Base-by-base conservation (phyloP, 2,113 vertebrate genomes). In the Ptilonorhynchus violaceus region DNA sequence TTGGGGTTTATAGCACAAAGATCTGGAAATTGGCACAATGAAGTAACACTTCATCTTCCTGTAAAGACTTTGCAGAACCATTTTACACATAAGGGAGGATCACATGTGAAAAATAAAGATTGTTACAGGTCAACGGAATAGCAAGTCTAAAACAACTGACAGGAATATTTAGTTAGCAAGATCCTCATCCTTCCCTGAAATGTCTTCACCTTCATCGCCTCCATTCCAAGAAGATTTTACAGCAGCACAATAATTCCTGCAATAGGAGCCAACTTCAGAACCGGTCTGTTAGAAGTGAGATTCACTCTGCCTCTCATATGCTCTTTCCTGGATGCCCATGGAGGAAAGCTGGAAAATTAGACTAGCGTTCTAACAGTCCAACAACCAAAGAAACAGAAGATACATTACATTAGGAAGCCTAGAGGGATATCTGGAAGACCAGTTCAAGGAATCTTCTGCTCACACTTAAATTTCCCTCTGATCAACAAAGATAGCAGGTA, bases 91-190 rank as follows among this genome's bases (percentile, higher is more conserved):
- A 64, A 69, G 7, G 21, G 25, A 21, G 9, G 3, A 70, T n/a
- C 42, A 21, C 4, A 33, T 17, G 13, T 28, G 2, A 74, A 92
- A 86, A 70, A n/a, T 31, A 60, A 82, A 37, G 28, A 53, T 49
- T 60, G 10, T 59, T 78, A 72, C 19, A 63, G 15, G 16, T 55
- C 56, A 88, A 58, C n/a, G 0, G 33, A 96, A 88, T 33, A 90
- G 74, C 50, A 76, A 72, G 15, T 60, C 31, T 83, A 37, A 85
- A 96, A 82, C 2, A 76, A 35, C 20, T 19, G 50, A 62, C 21
- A 58, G 60, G 31, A 85, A 87, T 92, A 88, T 85, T 93, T 87
- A 85, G 12, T 47, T 30, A 72, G 50, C 15, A 79, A 88, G 92
- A 60, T 59, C 21, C 14, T 75, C 44, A 69, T 28, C 49, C 15